Percentiles rank a stretch among this genome's conserved stretches.
These are phyloP conservation scores for Colletes latitarsis DNA, from an alignment of 1,140 invertebrate genomes.

Conservation along the genomic window DNA sequence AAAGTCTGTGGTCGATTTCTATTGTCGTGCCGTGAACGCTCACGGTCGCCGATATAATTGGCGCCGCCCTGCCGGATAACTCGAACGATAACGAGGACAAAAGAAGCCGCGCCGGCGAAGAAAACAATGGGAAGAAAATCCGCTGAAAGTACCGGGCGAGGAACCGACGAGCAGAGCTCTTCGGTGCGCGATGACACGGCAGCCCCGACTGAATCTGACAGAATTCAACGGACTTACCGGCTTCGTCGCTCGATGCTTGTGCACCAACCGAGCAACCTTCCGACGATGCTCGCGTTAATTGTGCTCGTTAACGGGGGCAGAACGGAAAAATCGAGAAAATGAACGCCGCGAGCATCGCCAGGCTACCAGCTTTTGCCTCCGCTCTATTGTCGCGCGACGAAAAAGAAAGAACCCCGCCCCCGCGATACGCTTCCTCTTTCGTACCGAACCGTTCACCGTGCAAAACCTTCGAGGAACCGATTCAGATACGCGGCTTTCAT, in stretches of 20 bases:
- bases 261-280: constrained; percentile 5
- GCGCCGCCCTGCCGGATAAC: constrained; percentile 63
- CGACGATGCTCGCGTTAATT: constrained; percentile 23
- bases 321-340: constrained; percentile 3
- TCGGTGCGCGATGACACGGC: constrained; percentile 43
- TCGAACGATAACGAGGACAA: constrained; percentile 66
- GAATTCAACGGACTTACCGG: constrained; percentile 28
- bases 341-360: neutral
- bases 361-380: neutral
- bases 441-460: neutral
- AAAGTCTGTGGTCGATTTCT: constrained; percentile 65
- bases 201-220: constrained; percentile 50
- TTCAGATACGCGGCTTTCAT: constrained; percentile 3
- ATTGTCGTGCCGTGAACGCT: constrained; percentile 63
- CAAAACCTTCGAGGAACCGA: neutral
- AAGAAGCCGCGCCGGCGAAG: constrained; percentile 53
- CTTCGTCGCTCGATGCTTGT: neutral
- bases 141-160: constrained; percentile 45
- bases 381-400: neutral
- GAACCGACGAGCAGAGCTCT: constrained; percentile 30
- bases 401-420: neutral
- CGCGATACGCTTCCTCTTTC: neutral
- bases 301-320: constrained; percentile 25
- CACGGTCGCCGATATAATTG: constrained; percentile 69
- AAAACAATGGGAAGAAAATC: constrained; percentile 51